Conservation (phyloP, 2,113 vertebrate genomes). For the Pantherophis guttatus region DNA sequence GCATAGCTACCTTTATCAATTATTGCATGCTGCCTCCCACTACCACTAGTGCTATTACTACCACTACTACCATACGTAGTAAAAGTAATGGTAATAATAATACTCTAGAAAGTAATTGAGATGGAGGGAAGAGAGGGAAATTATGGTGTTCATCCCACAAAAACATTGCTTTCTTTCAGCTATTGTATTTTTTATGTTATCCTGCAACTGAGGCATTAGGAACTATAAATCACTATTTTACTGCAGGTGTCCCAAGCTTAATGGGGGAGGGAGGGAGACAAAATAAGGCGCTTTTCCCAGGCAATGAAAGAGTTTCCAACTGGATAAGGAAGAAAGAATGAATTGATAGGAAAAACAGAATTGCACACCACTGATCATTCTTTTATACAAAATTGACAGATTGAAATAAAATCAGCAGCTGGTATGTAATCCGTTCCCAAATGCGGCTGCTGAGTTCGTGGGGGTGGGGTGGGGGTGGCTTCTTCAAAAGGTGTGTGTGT, state of each 20-base stretch:
- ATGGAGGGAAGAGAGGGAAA: slow-evolving; percentile 51
- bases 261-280: slow-evolving; percentile 1
- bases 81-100: slow-evolving; percentile 17
- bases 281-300: slow-evolving; percentile 10
- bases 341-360: slow-evolving; percentile 53
- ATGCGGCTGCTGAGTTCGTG: slow-evolving; percentile 18
- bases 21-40: slow-evolving; percentile 46
- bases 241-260: slow-evolving; percentile 34
- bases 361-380: slow-evolving; percentile 40
- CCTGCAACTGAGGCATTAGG: slow-evolving; percentile 48
- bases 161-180: slow-evolving; percentile 13
- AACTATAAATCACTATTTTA: slow-evolving; percentile 61
- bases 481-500: slow-evolving; percentile 48
- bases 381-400: slow-evolving; percentile 50
- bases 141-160: slow-evolving; percentile 3
- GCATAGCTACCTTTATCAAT: slow-evolving; percentile 63
- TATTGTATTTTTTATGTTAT: slow-evolving; percentile 43
- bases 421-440: slow-evolving; percentile 40
- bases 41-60: background rate
- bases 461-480: slow-evolving; percentile 42
- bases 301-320: slow-evolving; percentile 17
- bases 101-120: slow-evolving; percentile 41
- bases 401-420: slow-evolving; percentile 54
- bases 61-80: background rate
- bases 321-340: slow-evolving; percentile 17